phyloP scores from a whole-genome alignment of 2,113 vertebrate genomes.

The Eira barbara region DNA sequence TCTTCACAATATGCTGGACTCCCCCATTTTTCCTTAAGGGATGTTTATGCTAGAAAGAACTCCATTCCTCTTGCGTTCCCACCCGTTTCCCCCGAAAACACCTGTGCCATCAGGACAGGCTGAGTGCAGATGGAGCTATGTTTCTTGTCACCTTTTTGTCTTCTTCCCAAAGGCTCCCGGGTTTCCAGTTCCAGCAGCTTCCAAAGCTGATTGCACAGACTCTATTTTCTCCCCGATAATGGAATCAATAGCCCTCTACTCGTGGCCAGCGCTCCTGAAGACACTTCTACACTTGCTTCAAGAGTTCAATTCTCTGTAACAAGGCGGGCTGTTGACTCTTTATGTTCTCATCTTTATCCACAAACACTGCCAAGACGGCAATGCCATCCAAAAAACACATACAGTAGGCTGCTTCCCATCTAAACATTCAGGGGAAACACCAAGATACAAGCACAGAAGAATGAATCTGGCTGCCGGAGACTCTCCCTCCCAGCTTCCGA shows the following conservation, averaged over 20 bases:
- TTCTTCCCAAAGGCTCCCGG: background rate
- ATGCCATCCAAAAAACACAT: background rate
- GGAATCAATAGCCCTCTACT: background rate
- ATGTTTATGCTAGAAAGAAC: background rate
- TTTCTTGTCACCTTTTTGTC: background rate
- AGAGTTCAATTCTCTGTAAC: conserved; percentile 13
- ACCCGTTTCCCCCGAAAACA: background rate
- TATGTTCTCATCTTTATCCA: background rate
- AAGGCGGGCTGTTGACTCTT: background rate
- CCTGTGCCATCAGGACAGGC: background rate
- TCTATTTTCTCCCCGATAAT: background rate
- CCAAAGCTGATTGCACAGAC: background rate
- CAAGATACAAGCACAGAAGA: background rate
- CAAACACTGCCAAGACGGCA: background rate
- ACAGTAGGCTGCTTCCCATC: background rate
- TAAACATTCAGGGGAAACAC: background rate
- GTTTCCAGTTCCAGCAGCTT: background rate
- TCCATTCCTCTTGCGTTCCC: background rate
- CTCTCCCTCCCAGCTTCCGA: background rate
- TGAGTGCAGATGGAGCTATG: background rate
- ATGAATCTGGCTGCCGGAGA: background rate
- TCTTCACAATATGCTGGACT: background rate
- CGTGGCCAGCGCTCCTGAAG: background rate
- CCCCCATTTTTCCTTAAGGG: background rate
- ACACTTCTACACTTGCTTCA: background rate